These are phyloP conservation scores for Pelmatolapia mariae DNA, from an alignment of 2,113 vertebrate species.

Conservation along the genomic window DNA sequence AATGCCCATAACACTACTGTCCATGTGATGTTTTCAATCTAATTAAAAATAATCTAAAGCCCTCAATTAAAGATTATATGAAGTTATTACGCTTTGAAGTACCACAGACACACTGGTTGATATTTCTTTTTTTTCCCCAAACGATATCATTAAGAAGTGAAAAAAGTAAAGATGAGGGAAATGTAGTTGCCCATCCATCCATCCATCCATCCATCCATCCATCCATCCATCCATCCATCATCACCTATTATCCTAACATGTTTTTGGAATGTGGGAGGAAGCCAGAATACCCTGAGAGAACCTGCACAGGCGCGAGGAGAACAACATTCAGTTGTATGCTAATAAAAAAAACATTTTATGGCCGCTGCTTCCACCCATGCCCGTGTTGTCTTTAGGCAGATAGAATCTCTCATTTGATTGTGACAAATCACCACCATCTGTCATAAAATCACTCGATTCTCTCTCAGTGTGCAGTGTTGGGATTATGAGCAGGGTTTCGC, in stretches of 20 bases:
- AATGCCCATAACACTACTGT: neutral
- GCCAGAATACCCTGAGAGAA: neutral
- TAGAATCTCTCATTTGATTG: neutral
- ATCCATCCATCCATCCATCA: neutral
- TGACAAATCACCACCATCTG: rapidly evolving
- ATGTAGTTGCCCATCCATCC: rapidly evolving
- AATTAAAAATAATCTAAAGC: neutral
- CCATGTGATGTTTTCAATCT: neutral
- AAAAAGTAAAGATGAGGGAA: neutral
- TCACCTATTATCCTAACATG: neutral
- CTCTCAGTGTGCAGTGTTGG: neutral
- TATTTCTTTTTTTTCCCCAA: neutral
- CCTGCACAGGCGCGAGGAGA: rapidly evolving
- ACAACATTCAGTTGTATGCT: neutral
- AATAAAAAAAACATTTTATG: rapidly evolving
- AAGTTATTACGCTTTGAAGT: neutral
- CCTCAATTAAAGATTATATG: neutral
- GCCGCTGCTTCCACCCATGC: neutral
- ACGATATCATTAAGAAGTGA: neutral
- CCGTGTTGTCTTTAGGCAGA: neutral
- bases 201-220: rapidly evolving
- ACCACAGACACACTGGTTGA: neutral
- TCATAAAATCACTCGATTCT: neutral
- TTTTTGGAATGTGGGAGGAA: neutral
- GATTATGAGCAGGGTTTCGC: neutral